Evolutionary conservation across 1,140 invertebrate genomes (phyloP), one percentile per base, ranked within the genome.

Genomic region (Drosophila gunungcola): DNA sequence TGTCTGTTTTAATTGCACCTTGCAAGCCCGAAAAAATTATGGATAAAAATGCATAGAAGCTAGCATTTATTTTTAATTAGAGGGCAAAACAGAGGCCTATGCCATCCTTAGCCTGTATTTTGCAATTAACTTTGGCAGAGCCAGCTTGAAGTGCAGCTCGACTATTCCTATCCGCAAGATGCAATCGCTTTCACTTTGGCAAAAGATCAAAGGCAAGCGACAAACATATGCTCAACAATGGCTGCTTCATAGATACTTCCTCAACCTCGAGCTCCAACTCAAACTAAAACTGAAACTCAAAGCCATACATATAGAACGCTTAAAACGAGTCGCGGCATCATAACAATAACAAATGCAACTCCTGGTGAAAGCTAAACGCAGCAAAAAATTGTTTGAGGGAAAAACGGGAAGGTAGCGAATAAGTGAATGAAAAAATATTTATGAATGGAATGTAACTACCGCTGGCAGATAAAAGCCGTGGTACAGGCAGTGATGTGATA

Each of bases 401-500:
- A 32, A 39, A 46, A 12, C 10, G 13, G 60, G 34, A 7, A 13
- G 45, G 48, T 6, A n/a, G 39, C 29, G 62, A 52, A 69, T 86
- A 86, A 86, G 83, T 88, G 83, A 86, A 86, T 86, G 83, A 88
- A 86, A 69, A 86, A 83, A 80, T 86, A 80, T 89, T 89, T 82
- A 89, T 88, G 83, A 88, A 88, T 88, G 83, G 84, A 88, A 88
- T 88, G 84, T 69, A 88, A 89, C 83, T 88, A 83, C 79, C 75
- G 74, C 62, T 77, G 80, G 57, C 80, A 86, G 82, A 86, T 88
- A 86, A 86, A 86, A 86, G 82, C 82, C 82, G 64, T 67, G 78
- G 75, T 70, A 21, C 32, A 57, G 48, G 25, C 68, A 63, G 60
- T 60, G 60, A 60, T 63, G 60, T 1, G 27, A 52, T 10, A 42